Conservation (phyloP, 2,113 vertebrate genomes). For the Electrona antarctica region DNA sequence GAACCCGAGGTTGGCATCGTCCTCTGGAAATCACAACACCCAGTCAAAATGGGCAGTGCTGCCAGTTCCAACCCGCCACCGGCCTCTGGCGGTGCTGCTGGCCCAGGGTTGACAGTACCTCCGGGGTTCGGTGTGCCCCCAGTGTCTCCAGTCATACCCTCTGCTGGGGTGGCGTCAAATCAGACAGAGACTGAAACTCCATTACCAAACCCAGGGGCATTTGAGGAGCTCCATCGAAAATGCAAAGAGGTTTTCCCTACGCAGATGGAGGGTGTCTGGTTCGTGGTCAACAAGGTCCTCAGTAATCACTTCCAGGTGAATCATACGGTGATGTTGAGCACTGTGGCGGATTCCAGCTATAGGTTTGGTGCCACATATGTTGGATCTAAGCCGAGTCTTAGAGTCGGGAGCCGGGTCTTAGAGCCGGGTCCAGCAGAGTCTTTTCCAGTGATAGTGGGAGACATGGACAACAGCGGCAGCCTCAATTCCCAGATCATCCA, state of each 20-base stretch:
- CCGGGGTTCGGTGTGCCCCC: slow-evolving; percentile 81
- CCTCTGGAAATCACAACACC: slow-evolving; percentile 66
- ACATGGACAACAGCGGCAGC: slow-evolving; percentile 90
- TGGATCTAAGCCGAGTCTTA: slow-evolving; percentile 85
- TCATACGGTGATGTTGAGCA: slow-evolving; percentile 86
- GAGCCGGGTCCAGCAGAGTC: slow-evolving; percentile 87
- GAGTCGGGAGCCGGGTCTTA: too few relatives aligned
- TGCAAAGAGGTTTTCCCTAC: slow-evolving; percentile 91
- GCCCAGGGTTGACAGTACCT: slow-evolving; percentile 70
- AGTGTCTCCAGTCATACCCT: slow-evolving; percentile 61
- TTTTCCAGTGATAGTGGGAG: slow-evolving; percentile 87
- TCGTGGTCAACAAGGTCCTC: slow-evolving; percentile 89
- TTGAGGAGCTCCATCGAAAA: slow-evolving; percentile 88
- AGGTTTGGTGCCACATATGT: slow-evolving; percentile 88
- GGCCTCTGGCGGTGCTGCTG: slow-evolving; percentile 29
- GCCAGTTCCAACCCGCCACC: slow-evolving; percentile 76
- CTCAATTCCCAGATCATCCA: slow-evolving; percentile 91
- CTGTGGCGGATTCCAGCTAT: slow-evolving; percentile 87
- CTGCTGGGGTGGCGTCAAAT: slow-evolving; percentile 27
- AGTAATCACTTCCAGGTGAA: slow-evolving; percentile 93
- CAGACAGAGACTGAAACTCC: slow-evolving; percentile 62
- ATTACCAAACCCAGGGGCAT: slow-evolving; percentile 85
- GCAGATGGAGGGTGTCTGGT: slow-evolving; percentile 89
- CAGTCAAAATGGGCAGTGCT: slow-evolving; percentile 82
- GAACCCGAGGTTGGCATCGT: too few relatives aligned